These are phyloP conservation scores for Ancistrus triradiatus DNA, from an alignment of 2,113 vertebrate genomes.

Conservation along the genomic window DNA sequence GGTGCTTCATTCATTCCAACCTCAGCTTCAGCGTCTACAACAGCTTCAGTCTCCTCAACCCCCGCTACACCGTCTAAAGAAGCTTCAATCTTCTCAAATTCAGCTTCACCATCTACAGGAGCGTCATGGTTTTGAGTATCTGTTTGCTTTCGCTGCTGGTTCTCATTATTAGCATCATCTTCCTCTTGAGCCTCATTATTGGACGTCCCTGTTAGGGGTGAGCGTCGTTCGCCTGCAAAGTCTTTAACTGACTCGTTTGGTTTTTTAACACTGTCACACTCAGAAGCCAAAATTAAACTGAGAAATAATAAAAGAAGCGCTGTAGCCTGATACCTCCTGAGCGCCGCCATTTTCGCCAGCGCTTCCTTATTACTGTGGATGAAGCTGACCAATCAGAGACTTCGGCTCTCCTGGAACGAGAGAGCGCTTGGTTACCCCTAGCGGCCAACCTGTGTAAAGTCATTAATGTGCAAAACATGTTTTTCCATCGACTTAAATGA, in stretches of 20 bases:
- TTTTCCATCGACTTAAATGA: no score
- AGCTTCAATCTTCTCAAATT: no score
- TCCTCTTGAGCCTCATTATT: background rate
- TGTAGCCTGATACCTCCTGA: constrained; percentile 15
- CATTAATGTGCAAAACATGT: no score
- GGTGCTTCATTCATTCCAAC: constrained; percentile 7
- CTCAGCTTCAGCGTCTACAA: background rate
- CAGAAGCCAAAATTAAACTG: constrained; percentile 14
- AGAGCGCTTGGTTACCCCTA: no score
- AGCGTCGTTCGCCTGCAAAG: background rate
- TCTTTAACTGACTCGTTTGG: background rate
- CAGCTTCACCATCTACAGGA: background rate
- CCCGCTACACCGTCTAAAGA: background rate
- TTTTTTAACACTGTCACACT: constrained; percentile 1
- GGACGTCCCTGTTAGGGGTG: background rate
- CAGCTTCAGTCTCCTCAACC: constrained; percentile 5
- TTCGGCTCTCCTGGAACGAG: no score
- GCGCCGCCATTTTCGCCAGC: constrained; percentile 58
- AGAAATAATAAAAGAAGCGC: constrained; percentile 33
- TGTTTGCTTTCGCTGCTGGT: constrained; percentile 53
- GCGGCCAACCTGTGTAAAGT: no score
- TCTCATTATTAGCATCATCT: constrained; percentile 18
- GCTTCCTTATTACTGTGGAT: constrained; percentile 30
- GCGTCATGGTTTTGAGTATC: no score
- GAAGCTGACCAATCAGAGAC: constrained; percentile 15